Conservation (phyloP, 2,888 invertebrate genomes). For the Tryphoninae sp. region DNA sequence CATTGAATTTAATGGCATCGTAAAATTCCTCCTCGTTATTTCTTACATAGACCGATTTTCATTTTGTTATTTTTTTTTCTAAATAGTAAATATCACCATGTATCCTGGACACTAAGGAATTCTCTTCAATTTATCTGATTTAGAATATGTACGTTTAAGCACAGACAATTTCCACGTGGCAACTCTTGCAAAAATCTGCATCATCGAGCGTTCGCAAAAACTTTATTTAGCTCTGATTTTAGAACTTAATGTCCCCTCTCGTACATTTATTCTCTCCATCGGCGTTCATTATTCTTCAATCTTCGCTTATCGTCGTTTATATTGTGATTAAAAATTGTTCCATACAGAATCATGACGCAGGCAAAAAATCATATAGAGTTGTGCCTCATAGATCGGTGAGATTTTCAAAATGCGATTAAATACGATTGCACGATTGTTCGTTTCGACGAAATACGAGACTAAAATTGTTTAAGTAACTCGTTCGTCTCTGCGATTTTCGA, state of each 20-base stretch:
- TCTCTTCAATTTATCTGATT: neutral
- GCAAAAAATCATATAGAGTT: conserved; percentile 30
- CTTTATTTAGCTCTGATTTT: neutral
- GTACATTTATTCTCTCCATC: too few relatives aligned
- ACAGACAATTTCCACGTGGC: too few relatives aligned
- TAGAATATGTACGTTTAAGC: neutral
- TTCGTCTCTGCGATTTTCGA: neutral
- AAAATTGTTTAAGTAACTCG: too few relatives aligned
- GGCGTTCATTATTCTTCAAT: too few relatives aligned
- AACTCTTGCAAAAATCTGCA: too few relatives aligned
- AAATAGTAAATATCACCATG: conserved; percentile 27
- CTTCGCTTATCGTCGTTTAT: too few relatives aligned
- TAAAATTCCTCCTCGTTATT: conserved; percentile 49
- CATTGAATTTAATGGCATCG: neutral
- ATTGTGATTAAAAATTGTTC: neutral
- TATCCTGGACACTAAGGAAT: neutral
- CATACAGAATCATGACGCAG: conserved; percentile 13
- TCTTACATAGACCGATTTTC: conserved; percentile 62
- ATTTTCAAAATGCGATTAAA: conserved; percentile 33
- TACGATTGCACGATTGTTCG: conserved; percentile 1
- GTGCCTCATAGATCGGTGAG: conserved; percentile 54
- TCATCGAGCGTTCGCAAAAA: neutral
- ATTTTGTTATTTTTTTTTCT: conserved; percentile 28
- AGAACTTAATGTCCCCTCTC: too few relatives aligned
- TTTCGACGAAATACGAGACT: conserved; percentile 13